Evolutionary conservation across 2,113 vertebrate species (phyloP).

Genomic region (Poeciliopsis occidentalis): DNA sequence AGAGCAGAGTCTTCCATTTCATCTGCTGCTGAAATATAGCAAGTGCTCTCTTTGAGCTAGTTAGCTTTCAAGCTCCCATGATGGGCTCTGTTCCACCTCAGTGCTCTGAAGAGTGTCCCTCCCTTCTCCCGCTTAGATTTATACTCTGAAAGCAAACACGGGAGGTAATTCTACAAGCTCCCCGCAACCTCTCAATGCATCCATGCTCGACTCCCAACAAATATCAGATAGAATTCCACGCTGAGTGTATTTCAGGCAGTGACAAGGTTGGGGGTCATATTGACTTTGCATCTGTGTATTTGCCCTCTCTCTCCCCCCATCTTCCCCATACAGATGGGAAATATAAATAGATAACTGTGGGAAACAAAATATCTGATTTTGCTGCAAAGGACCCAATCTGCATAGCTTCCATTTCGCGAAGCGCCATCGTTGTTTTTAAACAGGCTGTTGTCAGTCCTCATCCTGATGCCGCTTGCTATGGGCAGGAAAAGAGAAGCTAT

Average conservation of each 20-base stretch:
- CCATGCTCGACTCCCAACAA: constrained; percentile 65
- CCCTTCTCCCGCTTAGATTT: constrained; percentile 38
- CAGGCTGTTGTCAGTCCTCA: constrained; percentile 18
- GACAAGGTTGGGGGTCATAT: constrained; percentile 58
- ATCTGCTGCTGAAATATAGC: constrained; percentile 23
- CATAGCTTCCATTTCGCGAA: constrained; percentile 54
- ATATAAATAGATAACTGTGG: constrained; percentile 77
- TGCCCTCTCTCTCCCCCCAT: constrained; percentile 50
- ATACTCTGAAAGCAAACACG: constrained; percentile 70
- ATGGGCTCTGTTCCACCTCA: constrained; percentile 60
- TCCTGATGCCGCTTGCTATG: constrained; percentile 21
- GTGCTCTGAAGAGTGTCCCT: constrained; percentile 39
- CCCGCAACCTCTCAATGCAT: constrained; percentile 59
- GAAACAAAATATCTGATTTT: constrained; percentile 73
- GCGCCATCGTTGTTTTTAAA: constrained; percentile 13
- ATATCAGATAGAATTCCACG: constrained; percentile 73
- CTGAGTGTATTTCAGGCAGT: constrained; percentile 59
- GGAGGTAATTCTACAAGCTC: constrained; percentile 71
- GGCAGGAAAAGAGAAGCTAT: constrained; percentile 53
- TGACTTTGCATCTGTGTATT: constrained; percentile 72
- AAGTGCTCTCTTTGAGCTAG: constrained; percentile 14
- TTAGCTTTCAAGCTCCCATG: constrained; percentile 39
- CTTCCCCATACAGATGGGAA: constrained; percentile 53
- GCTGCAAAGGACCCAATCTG: constrained; percentile 50
- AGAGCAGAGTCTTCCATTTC: constrained; percentile 29